These are phyloP conservation scores for Siniperca obscura DNA, from an alignment of 2,797 vertebrate genomes.

Conservation along the genomic window DNA sequence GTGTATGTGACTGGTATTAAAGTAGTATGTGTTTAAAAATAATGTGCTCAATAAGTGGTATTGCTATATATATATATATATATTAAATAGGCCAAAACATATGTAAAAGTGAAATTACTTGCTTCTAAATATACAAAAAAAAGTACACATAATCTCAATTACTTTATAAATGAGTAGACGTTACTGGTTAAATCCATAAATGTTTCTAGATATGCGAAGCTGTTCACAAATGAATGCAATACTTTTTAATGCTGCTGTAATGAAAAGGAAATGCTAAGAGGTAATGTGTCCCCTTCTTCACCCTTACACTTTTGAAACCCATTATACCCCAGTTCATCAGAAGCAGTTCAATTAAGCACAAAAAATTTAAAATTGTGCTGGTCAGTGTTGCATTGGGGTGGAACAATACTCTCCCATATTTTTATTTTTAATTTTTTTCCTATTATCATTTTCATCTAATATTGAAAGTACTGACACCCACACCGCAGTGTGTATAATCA, in stretches of 20 bases:
- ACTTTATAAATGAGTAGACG: neutral
- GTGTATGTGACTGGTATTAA: neutral
- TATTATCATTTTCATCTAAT: neutral
- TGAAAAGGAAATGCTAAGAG: neutral
- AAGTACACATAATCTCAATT: neutral
- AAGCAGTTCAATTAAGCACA: neutral
- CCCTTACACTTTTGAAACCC: neutral
- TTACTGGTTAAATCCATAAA: neutral
- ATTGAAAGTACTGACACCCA: neutral
- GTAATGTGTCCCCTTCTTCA: neutral
- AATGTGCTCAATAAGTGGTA: conserved; percentile 2
- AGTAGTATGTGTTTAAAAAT: neutral
- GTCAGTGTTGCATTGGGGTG: neutral
- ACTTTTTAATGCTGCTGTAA: neutral
- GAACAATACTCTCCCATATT: neutral
- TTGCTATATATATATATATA: neutral
- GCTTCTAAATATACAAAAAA: neutral
- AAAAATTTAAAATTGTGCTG: neutral
- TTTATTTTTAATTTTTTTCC: neutral
- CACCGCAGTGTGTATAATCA: neutral
- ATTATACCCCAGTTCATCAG: neutral
- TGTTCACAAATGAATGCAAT: neutral
- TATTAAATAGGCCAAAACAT: neutral
- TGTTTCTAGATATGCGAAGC: neutral
- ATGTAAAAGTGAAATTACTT: neutral